These are phyloP conservation scores for Hydraecia micacea DNA, from an alignment of 2,888 invertebrate species.

Conservation along the genomic window DNA sequence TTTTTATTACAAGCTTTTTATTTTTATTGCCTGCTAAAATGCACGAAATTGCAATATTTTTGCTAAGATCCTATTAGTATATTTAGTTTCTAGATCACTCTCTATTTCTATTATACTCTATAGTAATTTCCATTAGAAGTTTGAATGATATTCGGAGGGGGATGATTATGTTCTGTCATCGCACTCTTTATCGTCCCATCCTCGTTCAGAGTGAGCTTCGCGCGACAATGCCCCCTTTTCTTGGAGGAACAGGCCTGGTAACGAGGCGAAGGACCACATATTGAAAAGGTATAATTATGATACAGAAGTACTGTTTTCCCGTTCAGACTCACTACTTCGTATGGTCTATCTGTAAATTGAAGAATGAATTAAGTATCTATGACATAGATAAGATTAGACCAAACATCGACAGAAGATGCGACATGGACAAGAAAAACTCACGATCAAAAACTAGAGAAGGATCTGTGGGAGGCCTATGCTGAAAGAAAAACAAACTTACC, in stretches of 20 bases:
- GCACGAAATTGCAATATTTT: not conserved
- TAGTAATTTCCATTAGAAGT: not conserved
- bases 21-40: not conserved
- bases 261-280: slow-evolving; percentile 41
- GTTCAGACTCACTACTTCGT: slow-evolving; percentile 40
- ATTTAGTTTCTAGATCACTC: not conserved
- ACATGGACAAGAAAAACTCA: not conserved
- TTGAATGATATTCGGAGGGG: not conserved
- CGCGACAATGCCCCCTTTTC: slow-evolving; percentile 58
- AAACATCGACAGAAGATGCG: not conserved
- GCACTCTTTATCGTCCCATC: slow-evolving; percentile 58
- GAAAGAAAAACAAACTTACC: not conserved
- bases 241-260: slow-evolving; percentile 65
- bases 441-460: not conserved
- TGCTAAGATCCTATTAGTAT: not conserved
- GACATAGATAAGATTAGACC: not conserved
- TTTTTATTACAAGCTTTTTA: not conserved
- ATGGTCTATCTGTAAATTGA: slow-evolving; percentile 38
- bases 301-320: slow-evolving; percentile 52
- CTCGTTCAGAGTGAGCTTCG: slow-evolving; percentile 64
- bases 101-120: not conserved
- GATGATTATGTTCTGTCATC: not conserved
- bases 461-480: not conserved
- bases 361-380: not conserved
- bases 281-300: slow-evolving; percentile 61